Percentiles rank a stretch among this genome's conserved stretches.
Evolutionary conservation across 2,113 vertebrate genomes (phyloP).

Genomic region (Laterallus jamaicensis): DNA sequence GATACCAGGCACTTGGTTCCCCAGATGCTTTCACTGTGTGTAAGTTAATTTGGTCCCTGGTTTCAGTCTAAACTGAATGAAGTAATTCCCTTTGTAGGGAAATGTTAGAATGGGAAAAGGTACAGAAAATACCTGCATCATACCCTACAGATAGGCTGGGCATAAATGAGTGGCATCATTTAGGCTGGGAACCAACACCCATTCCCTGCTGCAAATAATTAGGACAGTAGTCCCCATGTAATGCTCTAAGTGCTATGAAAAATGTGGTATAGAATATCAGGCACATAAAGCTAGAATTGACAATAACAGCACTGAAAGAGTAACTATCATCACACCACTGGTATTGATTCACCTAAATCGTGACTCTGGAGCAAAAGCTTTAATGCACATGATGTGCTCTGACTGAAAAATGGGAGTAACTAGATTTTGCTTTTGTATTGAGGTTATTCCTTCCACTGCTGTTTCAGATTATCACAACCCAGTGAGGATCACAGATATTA

Average conservation of each 20-base stretch:
- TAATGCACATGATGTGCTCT: not conserved
- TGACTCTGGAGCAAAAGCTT: not conserved
- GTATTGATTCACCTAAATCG: not conserved
- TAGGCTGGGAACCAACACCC: not conserved
- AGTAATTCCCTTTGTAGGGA: not conserved
- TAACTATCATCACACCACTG: not conserved
- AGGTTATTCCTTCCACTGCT: not conserved
- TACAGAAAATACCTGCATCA: not conserved
- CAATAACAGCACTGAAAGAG: not conserved
- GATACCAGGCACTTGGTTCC: not conserved
- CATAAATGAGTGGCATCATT: not conserved
- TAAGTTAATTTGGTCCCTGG: not conserved
- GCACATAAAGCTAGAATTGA: not conserved
- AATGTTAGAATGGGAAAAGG: not conserved
- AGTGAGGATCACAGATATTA: not conserved
- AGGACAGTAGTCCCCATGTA: not conserved
- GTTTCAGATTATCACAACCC: not conserved
- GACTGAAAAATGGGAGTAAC: not conserved
- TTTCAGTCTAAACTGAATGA: not conserved
- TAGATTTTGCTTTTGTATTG: not conserved
- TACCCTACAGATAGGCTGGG: not conserved
- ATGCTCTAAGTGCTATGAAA: not conserved
- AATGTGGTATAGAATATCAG: not conserved
- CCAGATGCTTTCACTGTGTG: not conserved
- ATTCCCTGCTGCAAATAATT: not conserved